Percentiles rank a stretch among this genome's conserved stretches.
Conservation (phyloP, 2,113 vertebrate genomes). For the Equus przewalskii region DNA sequence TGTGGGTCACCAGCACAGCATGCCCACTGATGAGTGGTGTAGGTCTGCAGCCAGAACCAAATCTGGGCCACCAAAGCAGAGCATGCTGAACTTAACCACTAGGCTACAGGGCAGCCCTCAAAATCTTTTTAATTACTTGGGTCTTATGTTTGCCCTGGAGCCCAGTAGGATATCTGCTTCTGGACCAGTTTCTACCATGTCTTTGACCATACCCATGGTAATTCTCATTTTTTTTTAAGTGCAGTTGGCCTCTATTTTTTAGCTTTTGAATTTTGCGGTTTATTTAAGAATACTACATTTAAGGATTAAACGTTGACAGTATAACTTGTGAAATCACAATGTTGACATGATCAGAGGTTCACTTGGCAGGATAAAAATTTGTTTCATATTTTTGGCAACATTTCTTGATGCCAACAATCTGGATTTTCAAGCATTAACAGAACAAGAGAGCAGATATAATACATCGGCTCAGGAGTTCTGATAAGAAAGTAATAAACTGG, state of each 20-base stretch:
- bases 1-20: too few relatives aligned
- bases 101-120: neutral
- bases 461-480: neutral
- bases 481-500: neutral
- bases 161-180: accelerated
- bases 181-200: neutral
- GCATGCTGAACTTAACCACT: too few relatives aligned
- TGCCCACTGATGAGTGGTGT: too few relatives aligned
- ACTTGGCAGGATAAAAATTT: neutral
- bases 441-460: neutral
- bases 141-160: neutral
- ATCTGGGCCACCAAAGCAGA: too few relatives aligned
- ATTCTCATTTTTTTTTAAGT: neutral
- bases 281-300: neutral
- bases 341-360: neutral
- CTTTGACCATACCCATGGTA: neutral
- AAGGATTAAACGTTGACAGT: neutral
- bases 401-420: neutral
- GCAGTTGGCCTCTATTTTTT: accelerated
- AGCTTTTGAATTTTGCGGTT: neutral
- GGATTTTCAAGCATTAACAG: neutral
- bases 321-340: neutral
- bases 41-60: too few relatives aligned
- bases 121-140: neutral
- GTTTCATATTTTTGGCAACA: neutral